A percentile compares a stretch with the other conserved stretches of the same genome.
These are phyloP conservation scores for Gryon sp. DNA, from an alignment of 1,140 invertebrate species.

Conservation along the genomic window DNA sequence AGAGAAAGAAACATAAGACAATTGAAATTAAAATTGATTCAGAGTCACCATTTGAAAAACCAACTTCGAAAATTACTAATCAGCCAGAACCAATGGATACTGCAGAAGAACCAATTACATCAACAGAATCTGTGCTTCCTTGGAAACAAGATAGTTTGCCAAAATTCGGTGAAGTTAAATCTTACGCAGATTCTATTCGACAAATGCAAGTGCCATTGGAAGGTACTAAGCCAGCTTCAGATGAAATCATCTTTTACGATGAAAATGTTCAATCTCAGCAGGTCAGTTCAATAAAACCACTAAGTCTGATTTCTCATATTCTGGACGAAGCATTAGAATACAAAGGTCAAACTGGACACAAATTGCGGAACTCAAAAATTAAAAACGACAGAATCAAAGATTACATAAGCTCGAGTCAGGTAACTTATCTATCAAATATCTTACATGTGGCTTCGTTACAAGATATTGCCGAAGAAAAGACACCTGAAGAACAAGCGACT, in stretches of 20 bases:
- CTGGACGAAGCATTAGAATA: constrained; percentile 60
- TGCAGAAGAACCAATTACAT: constrained; percentile 68
- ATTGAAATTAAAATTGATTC: constrained; percentile 37
- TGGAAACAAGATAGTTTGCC: constrained; percentile 28
- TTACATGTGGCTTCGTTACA: constrained; percentile 82
- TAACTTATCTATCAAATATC: constrained; percentile 80
- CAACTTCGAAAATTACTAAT: constrained; percentile 1
- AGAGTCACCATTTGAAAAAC: constrained; percentile 2
- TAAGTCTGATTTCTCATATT: constrained; percentile 58
- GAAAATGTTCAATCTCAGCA: constrained; percentile 46
- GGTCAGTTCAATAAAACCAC: constrained; percentile 11
- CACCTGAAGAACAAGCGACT: constrained; percentile 79
- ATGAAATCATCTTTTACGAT: constrained; percentile 59
- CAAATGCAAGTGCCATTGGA: constrained; percentile 6
- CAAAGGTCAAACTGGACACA: constrained; percentile 68
- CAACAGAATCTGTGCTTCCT: constrained; percentile 63
- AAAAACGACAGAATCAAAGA: constrained; percentile 80
- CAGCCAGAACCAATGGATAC: constrained; percentile 59
- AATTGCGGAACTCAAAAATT: constrained; percentile 75
- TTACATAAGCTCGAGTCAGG: constrained; percentile 78
- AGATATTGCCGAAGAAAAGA: constrained; percentile 79
- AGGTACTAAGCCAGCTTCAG: constrained; percentile 16
- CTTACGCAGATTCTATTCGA: constrained; percentile 63
- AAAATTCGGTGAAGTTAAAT: constrained; percentile 50
- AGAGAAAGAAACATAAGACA: constrained; percentile 64